Base-by-base conservation (phyloP, 2,888 invertebrate species). In the Minunthozetes semirufus region DNA sequence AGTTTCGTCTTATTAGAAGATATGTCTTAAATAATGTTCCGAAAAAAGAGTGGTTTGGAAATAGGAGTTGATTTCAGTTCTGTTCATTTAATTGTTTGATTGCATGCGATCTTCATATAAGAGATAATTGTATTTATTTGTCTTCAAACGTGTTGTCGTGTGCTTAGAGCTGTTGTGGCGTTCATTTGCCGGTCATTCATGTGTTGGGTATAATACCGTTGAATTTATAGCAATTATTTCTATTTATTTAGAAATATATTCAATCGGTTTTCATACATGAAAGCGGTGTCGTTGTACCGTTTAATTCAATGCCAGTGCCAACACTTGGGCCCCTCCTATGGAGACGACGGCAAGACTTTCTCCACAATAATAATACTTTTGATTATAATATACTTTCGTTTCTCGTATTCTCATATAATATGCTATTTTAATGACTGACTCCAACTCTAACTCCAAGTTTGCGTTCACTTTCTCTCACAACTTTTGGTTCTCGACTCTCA, bases 281-380 rank as follows among this genome's bases (percentile, higher is more conserved):
- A 8, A 33, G 17, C 33, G 15, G 33, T 63, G 63, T 63, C 63
- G 63, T 63, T 63, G 63, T 29, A 33, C 63, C 22, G 63, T 63
- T 63, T 33, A 63, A 61, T 33, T 63, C 63, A 17, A 0, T 9
- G 13, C 25, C 38, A 33, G 63, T 33, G 33, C 38, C 33, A 33
- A 33, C 33, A 19, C 38, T 33, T 33, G 17, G 33, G 63, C 63
- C 38, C 63, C 63, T 63, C 63, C 63, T 63, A 63, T 63, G 63
- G 63, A 63, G 63, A 63, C 56, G 56, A 56, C 63, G 63, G 63
- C 61, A 61, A 61, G 61, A 61, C 63, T 63, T 63, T 33, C 38
- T 63, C 63, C 63, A 63, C 38, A 56, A 61, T 61, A 63, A 63
- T 63, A 63, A 63, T 63, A 63, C 63, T 63, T 29, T 63, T 63